Conservation (phyloP, 2,113 vertebrate genomes). For the Archocentrus centrarchus region DNA sequence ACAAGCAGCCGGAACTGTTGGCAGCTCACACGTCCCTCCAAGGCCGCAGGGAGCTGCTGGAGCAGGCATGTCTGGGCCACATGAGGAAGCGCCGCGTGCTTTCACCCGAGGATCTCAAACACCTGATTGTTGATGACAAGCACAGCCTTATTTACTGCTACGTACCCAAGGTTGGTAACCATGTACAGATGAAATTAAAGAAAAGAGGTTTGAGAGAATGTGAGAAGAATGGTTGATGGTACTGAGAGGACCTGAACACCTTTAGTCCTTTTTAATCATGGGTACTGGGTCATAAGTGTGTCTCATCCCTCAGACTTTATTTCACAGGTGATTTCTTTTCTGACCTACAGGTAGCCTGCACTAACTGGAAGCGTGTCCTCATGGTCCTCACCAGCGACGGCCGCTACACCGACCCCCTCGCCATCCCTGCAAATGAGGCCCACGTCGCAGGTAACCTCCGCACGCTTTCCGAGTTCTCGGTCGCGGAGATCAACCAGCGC, state of each 20-base stretch:
- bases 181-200: background rate
- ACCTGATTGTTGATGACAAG: constrained; percentile 93
- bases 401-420: constrained; percentile 83
- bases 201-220: background rate
- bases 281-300: too few relatives aligned
- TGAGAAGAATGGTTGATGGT: background rate
- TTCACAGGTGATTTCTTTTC: background rate
- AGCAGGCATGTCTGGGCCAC: constrained; percentile 84
- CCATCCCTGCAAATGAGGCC: constrained; percentile 91
- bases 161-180: constrained; percentile 87
- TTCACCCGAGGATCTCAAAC: constrained; percentile 87
- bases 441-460: constrained; percentile 88
- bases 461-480: constrained; percentile 88
- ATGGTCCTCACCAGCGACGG: constrained; percentile 89
- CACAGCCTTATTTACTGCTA: constrained; percentile 95
- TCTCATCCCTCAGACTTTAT: background rate
- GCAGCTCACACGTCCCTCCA: constrained; percentile 83
- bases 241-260: background rate
- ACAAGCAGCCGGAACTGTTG: constrained; percentile 70
- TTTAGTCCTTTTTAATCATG: too few relatives aligned
- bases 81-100: constrained; percentile 87
- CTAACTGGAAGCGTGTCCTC: constrained; percentile 96
- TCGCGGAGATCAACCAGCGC: constrained; percentile 89
- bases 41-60: constrained; percentile 86
- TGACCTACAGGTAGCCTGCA: constrained; percentile 87